Conservation (phyloP, 2,113 vertebrate genomes). For the Sylvia atricapilla region DNA sequence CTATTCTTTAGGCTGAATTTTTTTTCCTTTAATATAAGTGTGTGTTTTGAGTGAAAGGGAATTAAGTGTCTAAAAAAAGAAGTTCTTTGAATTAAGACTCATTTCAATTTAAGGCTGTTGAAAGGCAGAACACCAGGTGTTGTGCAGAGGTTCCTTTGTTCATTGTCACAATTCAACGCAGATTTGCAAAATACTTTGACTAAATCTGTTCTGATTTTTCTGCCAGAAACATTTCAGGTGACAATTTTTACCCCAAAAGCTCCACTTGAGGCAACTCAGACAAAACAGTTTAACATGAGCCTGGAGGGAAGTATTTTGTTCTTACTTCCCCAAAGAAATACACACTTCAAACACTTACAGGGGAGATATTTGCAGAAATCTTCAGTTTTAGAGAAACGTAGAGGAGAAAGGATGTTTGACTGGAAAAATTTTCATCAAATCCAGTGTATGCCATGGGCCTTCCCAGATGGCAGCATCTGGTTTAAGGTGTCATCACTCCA, state of each 20-base stretch:
- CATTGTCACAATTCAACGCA: neutral
- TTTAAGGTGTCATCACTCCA: neutral
- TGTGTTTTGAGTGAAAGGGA: neutral
- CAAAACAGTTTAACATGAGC: conserved; percentile 14
- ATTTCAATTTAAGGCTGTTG: neutral
- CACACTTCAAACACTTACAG: neutral
- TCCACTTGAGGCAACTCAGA: conserved; percentile 9
- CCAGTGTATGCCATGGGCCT: neutral
- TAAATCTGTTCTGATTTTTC: conserved; percentile 36
- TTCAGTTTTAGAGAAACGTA: neutral
- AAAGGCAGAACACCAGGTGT: conserved; percentile 18
- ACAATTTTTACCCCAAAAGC: conserved; percentile 37
- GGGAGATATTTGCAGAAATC: neutral
- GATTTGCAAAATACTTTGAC: conserved; percentile 55
- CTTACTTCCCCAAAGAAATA: neutral
- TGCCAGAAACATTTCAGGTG: conserved; percentile 42
- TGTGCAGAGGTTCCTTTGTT: conserved; percentile 51
- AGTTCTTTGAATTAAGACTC: conserved; percentile 33
- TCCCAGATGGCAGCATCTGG: neutral
- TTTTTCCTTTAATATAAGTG: neutral
- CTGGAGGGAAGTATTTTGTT: neutral
- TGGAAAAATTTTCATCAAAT: neutral
- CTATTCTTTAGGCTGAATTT: neutral
- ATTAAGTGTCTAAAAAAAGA: neutral
- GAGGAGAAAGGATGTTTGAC: neutral